Evolutionary conservation across 2,113 vertebrate genomes (phyloP), one percentile per base, ranked within the genome.

Genomic region (Coreoperca whiteheadi): DNA sequence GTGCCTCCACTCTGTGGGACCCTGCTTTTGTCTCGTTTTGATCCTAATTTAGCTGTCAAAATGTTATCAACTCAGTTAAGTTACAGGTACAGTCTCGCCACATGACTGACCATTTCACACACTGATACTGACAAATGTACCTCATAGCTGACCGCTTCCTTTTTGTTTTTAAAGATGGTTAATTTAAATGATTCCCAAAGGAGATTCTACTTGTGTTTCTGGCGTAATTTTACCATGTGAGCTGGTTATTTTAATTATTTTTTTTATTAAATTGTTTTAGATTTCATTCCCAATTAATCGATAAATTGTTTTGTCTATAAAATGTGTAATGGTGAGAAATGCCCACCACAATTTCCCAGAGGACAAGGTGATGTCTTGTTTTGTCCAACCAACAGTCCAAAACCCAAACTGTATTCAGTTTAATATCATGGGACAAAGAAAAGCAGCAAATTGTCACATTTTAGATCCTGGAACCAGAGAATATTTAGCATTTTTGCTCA

Each of bases 121-220:
- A 65, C 23, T 21, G 18, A 34, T 14, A 57, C 46, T 85, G 21
- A 84, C 50, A 21, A 46, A 79, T 69, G 50, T 71, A 59, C 48
- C 50, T 79, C 21, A 25, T 1, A 54, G n/a, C 1, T 53, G 37
- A 37, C 39, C 1, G 8, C 6, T 30, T 67, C 10, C 43, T 74
- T 66, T 46, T 34, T 25, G 12, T 23, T 84, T 61, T 59, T 50
- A 53, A 74, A 57, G 12, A 78, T 71, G n/a, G 18, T 28, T 56
- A 88, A 84, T 84, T n/a, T 76, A 90, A 91, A 46, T 0, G 1
- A 82, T 74, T 77, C 5, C 6, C 6, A 76, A 54, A 76, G 37
- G 18, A 30, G 23, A 9, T 9, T 81, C 8, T 53, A 11, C 25
- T 37, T 65, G 12, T 32, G 2, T 41, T 46, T n/a, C 12, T 8